Evolutionary conservation across 2,888 invertebrate species (phyloP).

Genomic region (Tetragnatha montana): DNA sequence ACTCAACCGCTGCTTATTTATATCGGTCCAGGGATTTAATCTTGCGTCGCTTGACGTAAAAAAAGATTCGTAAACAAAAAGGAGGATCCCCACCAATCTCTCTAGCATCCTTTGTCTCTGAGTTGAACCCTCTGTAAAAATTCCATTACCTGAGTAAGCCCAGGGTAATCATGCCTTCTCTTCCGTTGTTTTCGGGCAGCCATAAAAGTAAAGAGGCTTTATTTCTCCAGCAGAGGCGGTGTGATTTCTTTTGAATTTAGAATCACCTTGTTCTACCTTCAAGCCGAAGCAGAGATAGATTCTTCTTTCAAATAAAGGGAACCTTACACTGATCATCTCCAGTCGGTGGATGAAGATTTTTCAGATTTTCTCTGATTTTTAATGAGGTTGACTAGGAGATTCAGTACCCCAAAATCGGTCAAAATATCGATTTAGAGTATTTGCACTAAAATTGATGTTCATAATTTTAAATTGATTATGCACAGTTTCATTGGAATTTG

Average conservation of each 20-base stretch:
- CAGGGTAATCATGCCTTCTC: constrained; percentile 45
- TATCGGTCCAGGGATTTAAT: background rate
- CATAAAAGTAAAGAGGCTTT: constrained; percentile 62
- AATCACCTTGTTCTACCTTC: constrained; percentile 21
- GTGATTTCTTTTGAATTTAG: constrained; percentile 44
- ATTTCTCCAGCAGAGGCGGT: constrained; percentile 21
- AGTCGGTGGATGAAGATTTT: too few species aligned
- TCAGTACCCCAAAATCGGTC: too few species aligned
- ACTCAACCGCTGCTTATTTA: background rate
- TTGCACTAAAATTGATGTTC: too few species aligned
- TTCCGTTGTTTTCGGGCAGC: constrained; percentile 28
- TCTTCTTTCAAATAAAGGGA: background rate
- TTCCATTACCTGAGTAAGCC: constrained; percentile 61
- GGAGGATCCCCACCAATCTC: background rate
- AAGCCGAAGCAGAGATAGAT: constrained; percentile 39
- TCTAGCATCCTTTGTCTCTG: background rate
- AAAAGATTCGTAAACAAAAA: constrained; percentile 32
- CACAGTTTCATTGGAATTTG: too few species aligned
- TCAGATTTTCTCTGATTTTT: too few species aligned
- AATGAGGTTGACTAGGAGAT: too few species aligned
- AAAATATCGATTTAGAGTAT: too few species aligned
- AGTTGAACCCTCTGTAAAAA: constrained; percentile 26
- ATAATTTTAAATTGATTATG: too few species aligned
- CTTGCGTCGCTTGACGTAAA: background rate
- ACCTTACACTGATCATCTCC: too few species aligned